These are phyloP conservation scores for Scolopax mira DNA, from an alignment of 2,113 vertebrate species.

Conservation along the genomic window DNA sequence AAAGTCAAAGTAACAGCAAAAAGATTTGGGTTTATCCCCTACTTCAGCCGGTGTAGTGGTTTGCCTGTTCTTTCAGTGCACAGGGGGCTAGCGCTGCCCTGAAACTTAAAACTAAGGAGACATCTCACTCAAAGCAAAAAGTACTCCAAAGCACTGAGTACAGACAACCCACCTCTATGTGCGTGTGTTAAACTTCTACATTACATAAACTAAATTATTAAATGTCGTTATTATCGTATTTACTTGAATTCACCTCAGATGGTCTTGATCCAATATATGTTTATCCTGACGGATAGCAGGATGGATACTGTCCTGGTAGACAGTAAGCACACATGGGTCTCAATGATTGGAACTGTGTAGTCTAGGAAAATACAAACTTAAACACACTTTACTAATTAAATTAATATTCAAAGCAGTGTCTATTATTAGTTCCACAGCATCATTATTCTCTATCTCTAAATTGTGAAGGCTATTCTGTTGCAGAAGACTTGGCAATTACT, in stretches of 20 bases:
- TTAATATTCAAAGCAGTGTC: neutral
- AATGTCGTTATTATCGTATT: neutral
- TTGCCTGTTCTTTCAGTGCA: neutral
- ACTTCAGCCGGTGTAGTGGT: neutral
- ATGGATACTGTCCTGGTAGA: neutral
- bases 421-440: neutral
- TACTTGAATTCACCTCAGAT: neutral
- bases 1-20: neutral
- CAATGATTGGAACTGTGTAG: neutral
- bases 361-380: neutral
- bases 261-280: neutral
- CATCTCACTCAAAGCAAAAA: neutral
- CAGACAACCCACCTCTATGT: neutral
- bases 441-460: neutral
- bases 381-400: neutral
- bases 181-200: neutral
- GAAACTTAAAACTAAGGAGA: neutral
- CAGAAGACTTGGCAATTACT: slow-evolving; percentile 36
- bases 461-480: neutral
- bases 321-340: neutral
- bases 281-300: neutral
- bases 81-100: neutral
- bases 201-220: neutral
- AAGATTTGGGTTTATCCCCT: neutral
- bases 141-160: neutral